Evolutionary conservation across 2,797 vertebrate species (phyloP).

Genomic region (Smutsia temminckii): DNA sequence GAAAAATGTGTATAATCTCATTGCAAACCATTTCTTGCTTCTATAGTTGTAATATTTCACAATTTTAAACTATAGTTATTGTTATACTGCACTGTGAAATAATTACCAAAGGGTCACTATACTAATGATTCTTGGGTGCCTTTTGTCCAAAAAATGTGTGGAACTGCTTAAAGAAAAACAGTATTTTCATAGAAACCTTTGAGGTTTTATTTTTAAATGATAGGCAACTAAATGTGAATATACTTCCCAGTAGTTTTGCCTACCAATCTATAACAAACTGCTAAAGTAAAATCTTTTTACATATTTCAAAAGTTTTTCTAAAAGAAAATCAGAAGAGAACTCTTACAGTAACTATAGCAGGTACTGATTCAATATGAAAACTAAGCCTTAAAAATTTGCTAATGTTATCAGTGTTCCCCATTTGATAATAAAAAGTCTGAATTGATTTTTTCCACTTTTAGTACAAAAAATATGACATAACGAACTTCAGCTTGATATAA

Average conservation of each 20-base stretch:
- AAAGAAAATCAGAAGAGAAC: neutral
- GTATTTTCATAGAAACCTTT: neutral
- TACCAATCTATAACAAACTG: neutral
- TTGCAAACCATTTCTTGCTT: neutral
- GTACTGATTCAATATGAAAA: neutral
- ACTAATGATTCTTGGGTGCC: neutral
- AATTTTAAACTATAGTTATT: constrained; percentile 24
- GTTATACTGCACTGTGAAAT: neutral
- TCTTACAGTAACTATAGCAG: neutral
- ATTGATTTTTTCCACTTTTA: constrained; percentile 62
- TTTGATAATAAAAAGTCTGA: constrained; percentile 65
- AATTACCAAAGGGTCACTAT: neutral
- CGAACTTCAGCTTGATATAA: constrained; percentile 48
- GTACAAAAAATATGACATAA: constrained; percentile 61
- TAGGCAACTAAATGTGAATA: neutral
- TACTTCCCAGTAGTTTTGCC: neutral
- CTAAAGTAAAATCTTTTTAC: neutral
- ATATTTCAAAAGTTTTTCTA: constrained; percentile 1
- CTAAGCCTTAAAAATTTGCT: neutral
- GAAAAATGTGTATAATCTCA: neutral
- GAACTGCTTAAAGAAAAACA: neutral
- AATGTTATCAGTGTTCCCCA: neutral
- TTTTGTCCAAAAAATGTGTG: neutral
- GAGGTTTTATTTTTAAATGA: neutral
- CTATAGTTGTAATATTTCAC: neutral